Evolutionary conservation across 2,797 vertebrate genomes (phyloP).

Genomic region (Hyperoplus lanceolatus): DNA sequence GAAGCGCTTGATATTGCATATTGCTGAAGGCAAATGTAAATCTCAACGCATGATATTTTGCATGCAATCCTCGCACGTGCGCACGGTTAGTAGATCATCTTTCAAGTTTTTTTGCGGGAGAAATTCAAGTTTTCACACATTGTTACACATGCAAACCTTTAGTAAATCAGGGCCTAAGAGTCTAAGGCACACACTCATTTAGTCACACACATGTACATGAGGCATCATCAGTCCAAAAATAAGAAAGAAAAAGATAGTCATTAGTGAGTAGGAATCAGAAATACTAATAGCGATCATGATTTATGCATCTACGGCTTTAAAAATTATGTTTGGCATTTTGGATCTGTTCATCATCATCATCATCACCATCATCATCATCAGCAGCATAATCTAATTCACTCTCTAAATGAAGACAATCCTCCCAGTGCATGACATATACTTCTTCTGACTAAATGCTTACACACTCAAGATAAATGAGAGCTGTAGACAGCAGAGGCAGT

Average conservation of each 20-base stretch:
- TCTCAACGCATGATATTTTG: too few relatives aligned
- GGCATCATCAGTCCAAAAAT: constrained; percentile 1
- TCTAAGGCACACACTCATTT: not conserved
- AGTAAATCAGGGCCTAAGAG: too few relatives aligned
- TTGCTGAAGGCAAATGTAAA: too few relatives aligned
- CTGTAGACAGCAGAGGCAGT: not conserved
- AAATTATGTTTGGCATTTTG: not conserved
- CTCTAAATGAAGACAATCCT: not conserved
- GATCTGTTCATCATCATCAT: not conserved
- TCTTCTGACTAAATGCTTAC: not conserved
- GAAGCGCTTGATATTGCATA: too few relatives aligned
- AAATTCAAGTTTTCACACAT: too few relatives aligned
- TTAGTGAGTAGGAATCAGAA: not conserved
- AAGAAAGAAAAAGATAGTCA: not conserved
- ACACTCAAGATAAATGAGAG: constrained; percentile 5
- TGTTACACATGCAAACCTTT: too few relatives aligned
- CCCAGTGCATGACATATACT: not conserved
- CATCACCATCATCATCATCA: not conserved
- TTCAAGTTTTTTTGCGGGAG: too few relatives aligned
- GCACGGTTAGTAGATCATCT: too few relatives aligned
- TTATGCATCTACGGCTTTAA: not conserved
- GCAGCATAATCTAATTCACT: not conserved
- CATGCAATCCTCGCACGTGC: too few relatives aligned
- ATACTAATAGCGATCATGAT: not conserved
- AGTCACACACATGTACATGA: not conserved